Evolutionary conservation across 2,113 vertebrate species (phyloP).

Genomic region (Hydropotes inermis): DNA sequence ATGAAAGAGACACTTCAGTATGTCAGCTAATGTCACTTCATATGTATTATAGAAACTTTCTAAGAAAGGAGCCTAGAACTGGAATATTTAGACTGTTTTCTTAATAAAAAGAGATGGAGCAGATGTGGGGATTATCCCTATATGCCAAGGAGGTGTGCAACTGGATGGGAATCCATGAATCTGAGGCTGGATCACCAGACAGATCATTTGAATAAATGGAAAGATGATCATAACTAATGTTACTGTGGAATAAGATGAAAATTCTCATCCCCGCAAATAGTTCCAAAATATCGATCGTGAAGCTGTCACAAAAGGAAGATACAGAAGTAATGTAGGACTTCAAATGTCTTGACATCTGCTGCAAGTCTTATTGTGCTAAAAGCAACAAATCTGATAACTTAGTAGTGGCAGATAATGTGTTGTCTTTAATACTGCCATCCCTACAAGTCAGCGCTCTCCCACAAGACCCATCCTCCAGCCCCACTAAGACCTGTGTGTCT

Average conservation of each 20-base stretch:
- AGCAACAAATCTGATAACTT: neutral
- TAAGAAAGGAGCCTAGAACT: neutral
- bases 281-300: neutral
- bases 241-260: slow-evolving; percentile 17
- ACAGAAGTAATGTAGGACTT: neutral
- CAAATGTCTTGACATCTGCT: slow-evolving; percentile 1
- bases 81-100: neutral
- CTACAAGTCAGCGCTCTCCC: neutral
- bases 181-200: neutral
- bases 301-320: slow-evolving; percentile 21
- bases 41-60: neutral
- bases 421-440: neutral
- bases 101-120: neutral
- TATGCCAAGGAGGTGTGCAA: neutral
- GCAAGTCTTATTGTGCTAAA: slow-evolving; percentile 28
- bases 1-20: neutral
- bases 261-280: slow-evolving; percentile 17
- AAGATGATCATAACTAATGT: neutral
- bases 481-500: neutral
- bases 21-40: neutral
- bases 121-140: neutral
- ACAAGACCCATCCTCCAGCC: neutral
- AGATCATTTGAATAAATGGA: slow-evolving; percentile 27
- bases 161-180: neutral
- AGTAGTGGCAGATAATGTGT: neutral